Evolutionary conservation across 1,140 invertebrate species (phyloP), one percentile per base, ranked within the genome.

Genomic region (Drosophila willistoni): DNA sequence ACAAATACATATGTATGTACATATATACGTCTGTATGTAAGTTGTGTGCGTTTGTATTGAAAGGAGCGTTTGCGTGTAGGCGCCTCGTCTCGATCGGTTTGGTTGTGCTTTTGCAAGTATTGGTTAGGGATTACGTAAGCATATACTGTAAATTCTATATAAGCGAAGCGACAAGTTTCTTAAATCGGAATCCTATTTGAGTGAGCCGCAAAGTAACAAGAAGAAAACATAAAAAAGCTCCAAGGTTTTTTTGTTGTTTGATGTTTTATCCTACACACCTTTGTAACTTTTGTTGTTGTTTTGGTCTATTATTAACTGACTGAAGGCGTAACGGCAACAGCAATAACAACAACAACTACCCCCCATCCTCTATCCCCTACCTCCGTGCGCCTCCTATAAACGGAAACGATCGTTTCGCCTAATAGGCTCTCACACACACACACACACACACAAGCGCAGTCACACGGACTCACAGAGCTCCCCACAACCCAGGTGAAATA

Each of bases 61-160:
- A 71, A 86, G 82, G 82, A 86, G 83, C 69, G 79, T 68, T 66
- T 64, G 68, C 64, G 64, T 76, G 82, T 44, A 57, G 68, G 68
- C 44, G 44, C 44, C 44, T 51, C 44, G 44, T 47, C 44, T 47
- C 44, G 17, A 51, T 51, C 44, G 44, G 44, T 51, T 51, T 51
- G 19, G 17, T 51, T 1, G 44, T 51, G 44, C 44, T 22, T 29
- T 51, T 22, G 44, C 73, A 70, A 66, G 75, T 75, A 68, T 78
- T 77, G 67, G 64, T 51, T 25, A 69, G 75, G 72, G 72, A 87
- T 86, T 86, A 86, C 83, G 83, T 86, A 86, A 86, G 79, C 83
- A 81, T 22, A 72, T 22, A 72, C 79, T 86, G 83, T 83, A 86
- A 86, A 79, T 86, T 87, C 83, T 86, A 86, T 79, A 86, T 79